A percentile compares a stretch with the other conserved stretches of the same genome.
phyloP scores from a whole-genome alignment of 2,797 vertebrate species.

The Sebastes trivittatus region DNA sequence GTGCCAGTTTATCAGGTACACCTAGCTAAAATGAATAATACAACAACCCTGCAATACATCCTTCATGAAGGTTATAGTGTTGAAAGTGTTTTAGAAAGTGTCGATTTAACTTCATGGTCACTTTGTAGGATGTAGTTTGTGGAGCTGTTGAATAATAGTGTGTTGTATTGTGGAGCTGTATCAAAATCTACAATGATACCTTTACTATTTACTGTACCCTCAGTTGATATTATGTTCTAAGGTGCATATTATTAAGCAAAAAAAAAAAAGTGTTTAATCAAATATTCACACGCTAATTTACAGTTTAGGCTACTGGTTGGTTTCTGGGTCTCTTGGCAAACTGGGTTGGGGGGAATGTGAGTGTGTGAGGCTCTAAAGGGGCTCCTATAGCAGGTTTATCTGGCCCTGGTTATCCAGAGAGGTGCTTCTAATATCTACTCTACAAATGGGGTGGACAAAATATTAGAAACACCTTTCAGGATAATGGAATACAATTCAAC shows the following conservation, averaged over 20 bases:
- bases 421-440: not conserved
- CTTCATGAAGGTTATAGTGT: not conserved
- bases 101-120: not conserved
- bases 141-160: not conserved
- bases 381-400: not conserved
- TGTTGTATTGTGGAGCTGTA: not conserved
- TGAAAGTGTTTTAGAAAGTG: not conserved
- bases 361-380: not conserved
- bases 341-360: not conserved
- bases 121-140: not conserved
- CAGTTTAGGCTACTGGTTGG: not conserved
- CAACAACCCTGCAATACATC: not conserved
- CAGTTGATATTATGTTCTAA: not conserved
- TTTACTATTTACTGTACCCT: not conserved
- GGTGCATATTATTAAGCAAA: not conserved
- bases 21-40: not conserved
- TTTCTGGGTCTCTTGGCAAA: not conserved
- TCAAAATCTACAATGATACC: not conserved
- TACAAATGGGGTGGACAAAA: not conserved
- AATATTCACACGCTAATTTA: not conserved
- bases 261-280: not conserved
- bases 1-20: conserved; percentile 4
- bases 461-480: not conserved
- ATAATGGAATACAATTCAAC: not conserved
- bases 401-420: not conserved